Conservation (phyloP, 2,888 invertebrate species). For the Ariolimax columbianus region DNA sequence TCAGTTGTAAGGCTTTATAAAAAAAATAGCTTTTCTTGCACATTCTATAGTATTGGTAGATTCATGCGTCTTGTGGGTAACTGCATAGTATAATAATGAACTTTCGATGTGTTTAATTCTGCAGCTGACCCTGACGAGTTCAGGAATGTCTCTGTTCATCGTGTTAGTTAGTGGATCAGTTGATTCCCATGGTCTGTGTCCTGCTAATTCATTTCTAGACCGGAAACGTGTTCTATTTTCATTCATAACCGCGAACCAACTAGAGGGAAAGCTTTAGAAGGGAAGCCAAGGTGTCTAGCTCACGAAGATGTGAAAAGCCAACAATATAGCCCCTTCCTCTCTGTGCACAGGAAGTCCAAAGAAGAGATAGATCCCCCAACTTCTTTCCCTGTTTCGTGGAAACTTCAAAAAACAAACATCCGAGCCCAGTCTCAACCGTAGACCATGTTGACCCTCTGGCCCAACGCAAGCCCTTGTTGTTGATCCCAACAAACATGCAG, state of each 20-base stretch:
- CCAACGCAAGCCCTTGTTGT: not conserved
- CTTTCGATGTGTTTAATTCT: no score
- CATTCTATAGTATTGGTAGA: no score
- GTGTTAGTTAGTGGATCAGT: no score
- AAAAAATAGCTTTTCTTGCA: no score
- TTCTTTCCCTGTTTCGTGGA: not conserved
- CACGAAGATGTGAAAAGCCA: not conserved
- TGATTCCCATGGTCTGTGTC: no score
- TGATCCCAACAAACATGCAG: constrained; percentile 12
- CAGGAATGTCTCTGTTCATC: no score
- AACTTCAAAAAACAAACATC: constrained; percentile 16
- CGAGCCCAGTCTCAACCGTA: not conserved
- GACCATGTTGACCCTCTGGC: constrained; percentile 4
- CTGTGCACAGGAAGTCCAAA: not conserved
- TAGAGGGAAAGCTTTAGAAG: not conserved
- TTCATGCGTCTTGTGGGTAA: no score
- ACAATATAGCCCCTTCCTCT: not conserved
- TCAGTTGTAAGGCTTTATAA: no score
- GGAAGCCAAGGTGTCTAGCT: not conserved
- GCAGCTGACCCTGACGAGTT: no score
- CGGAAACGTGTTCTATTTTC: constrained; percentile 12
- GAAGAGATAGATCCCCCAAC: not conserved
- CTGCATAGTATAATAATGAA: no score
- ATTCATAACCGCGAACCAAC: not conserved
- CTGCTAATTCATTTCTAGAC: no score